Base-by-base conservation (phyloP, 1,140 invertebrate species). In the Arctopsyche grandis region DNA sequence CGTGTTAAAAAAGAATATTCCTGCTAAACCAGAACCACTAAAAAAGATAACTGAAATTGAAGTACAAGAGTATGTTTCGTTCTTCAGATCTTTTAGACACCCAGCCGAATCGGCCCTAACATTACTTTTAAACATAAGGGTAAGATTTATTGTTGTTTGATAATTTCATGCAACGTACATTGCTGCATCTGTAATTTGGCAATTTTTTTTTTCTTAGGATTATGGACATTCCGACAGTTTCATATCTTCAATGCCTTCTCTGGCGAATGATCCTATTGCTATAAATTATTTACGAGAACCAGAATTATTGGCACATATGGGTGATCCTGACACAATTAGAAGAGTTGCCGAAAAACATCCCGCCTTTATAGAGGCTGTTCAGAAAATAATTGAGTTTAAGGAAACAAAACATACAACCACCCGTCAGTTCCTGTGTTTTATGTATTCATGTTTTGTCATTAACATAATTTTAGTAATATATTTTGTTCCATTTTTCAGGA, bases 201-300 rank as follows among this genome's bases (percentile, higher is more conserved):
- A n/a, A n/a, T n/a, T n/a, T n/a, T 10, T 10, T 56, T 63, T 63
- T 16, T 66, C 43, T 44, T 14, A 76, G 74, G 56, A 76, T 76
- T 22, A 76, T 14, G 74, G 56, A 19, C 74, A 76, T 76, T 60
- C 73, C 9, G 79, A 82, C 7, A 77, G 73, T 38, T 79, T 80
- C 21, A 43, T 82, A 38, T 56, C 60, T 38, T 44, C 77, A 7
- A 60, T 69, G 14, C 81, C 81, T 9, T 56, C 26, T 5, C 48
- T 82, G 22, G 79, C 73, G 10, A 52, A 80, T 19, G 79, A 82
- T 58, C 79, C 81, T 1, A 69, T 82, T 12, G 81, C 76, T 5
- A 63, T 82, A n/a, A 78, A 73, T 10, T 80, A 75, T 60, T 74
- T 82, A 14, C 69, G 58, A n/a, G 79, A 76, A 38, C 79, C 81